Percentiles rank a stretch among this genome's conserved stretches.
These are phyloP conservation scores for Aspidapion aeneum DNA, from an alignment of 2,888 invertebrate genomes.

Conservation along the genomic window DNA sequence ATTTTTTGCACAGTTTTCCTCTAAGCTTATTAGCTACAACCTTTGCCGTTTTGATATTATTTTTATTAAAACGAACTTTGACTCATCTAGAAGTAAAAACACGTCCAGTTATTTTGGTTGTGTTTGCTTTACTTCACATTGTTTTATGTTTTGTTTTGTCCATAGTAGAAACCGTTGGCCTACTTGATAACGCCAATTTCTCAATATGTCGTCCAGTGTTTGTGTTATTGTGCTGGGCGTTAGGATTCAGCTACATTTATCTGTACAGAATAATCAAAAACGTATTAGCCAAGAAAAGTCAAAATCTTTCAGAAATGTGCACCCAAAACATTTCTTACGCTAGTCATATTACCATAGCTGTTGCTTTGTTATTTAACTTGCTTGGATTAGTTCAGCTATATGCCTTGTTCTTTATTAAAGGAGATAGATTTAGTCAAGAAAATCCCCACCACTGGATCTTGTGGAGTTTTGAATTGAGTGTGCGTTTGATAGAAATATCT, in stretches of 20 bases:
- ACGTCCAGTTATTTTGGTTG: constrained; percentile 72
- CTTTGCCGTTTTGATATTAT: constrained; percentile 83
- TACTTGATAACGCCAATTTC: constrained; percentile 48
- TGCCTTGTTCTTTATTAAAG: constrained; percentile 65
- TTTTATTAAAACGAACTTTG: constrained; percentile 76
- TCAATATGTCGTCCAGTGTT: constrained; percentile 83
- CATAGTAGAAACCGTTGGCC: constrained; percentile 60
- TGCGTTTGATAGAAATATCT: constrained; percentile 82
- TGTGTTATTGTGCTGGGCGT: constrained; percentile 76
- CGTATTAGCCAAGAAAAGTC: constrained; percentile 70
- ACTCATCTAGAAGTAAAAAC: constrained; percentile 63
- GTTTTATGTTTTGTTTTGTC: constrained; percentile 79
- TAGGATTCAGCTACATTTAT: constrained; percentile 83
- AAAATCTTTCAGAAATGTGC: constrained; percentile 74
- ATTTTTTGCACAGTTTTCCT: constrained; percentile 79
- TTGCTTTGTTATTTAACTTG: constrained; percentile 78
- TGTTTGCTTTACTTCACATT: constrained; percentile 76
- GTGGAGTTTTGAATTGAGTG: constrained; percentile 87
- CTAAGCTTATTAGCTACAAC: constrained; percentile 86
- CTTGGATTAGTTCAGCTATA: constrained; percentile 83
- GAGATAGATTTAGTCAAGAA: constrained; percentile 50
- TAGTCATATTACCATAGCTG: constrained; percentile 84
- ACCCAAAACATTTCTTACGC: constrained; percentile 78
- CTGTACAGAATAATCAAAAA: constrained; percentile 75
- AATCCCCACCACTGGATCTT: constrained; percentile 81